Conservation (phyloP, 2,797 vertebrate species). For the Halcyon badia region DNA sequence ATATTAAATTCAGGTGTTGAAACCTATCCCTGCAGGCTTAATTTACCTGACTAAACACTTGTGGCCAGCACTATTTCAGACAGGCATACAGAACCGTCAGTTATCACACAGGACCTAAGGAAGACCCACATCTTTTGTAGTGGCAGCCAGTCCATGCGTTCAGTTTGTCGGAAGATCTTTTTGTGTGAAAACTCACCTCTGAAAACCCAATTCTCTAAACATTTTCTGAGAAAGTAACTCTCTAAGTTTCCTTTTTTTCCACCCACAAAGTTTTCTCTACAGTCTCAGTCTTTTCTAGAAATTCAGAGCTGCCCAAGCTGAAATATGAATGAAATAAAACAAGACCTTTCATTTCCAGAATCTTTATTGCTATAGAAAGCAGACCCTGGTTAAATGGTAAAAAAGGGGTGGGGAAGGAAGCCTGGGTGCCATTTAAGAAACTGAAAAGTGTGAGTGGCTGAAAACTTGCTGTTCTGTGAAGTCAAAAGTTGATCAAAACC, state of each 20-base stretch:
- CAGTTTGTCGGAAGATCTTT: not conserved
- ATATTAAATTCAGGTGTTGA: not conserved
- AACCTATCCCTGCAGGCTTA: not conserved
- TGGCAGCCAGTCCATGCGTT: not conserved
- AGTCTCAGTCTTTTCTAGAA: not conserved
- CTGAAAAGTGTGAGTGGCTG: not conserved
- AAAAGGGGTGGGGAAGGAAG: not conserved
- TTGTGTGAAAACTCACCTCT: not conserved
- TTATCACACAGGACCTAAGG: not conserved
- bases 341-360: not conserved
- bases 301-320: not conserved
- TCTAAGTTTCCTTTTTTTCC: not conserved
- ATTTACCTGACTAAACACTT: not conserved
- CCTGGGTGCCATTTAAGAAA: not conserved
- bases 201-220: not conserved
- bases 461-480: not conserved
- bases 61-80: not conserved
- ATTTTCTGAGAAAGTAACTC: not conserved
- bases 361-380: not conserved
- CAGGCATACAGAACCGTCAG: not conserved
- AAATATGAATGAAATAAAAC: not conserved
- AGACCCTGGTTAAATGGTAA: not conserved
- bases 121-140: not conserved
- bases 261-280: not conserved
- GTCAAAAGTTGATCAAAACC: not conserved